Base-by-base conservation (phyloP, 2,113 vertebrate species). In the Ciconia maguari region DNA sequence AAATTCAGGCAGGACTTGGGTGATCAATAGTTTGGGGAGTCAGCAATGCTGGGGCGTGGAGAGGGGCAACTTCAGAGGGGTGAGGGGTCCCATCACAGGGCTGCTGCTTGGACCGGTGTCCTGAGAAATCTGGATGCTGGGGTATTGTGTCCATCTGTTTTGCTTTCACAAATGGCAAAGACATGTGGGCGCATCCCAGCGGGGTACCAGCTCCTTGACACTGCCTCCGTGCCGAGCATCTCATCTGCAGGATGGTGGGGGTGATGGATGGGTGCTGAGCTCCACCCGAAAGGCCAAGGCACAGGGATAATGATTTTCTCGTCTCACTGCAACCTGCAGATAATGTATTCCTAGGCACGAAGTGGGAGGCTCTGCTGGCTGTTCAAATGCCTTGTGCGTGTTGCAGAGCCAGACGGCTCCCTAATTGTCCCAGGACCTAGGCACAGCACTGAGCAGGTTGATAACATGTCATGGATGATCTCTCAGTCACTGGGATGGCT, bases 301-400 rank as follows among this genome's bases (percentile, higher is more conserved):
- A 9, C 0, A 0, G 7, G n/a, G 32, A 81, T 82, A 93, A 90
- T 1, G 68, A 93, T 70, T 89, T 58, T 34, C 64, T 86, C 20
- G 8, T 87, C 81, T 93, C 71, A 3, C 49, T 0, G 3, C 58
- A 81, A 44, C 49, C 62, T 66, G 51, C 3, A 5, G 69, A 20
- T 97, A 96, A 97, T 88, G 81, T 95, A 97, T 97, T 95, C 93
- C 57, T 7, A 34, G 51, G 92, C 96, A 97, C 15, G 87, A 12
- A 66, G 77, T 3, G 0, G 46, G 54, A 93, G 65, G 60, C 88
- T 79, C 77, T 32, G 75, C 75, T 41, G 69, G n/a, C 76, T 92
- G 5, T 52, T 93, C 49, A 30, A 70, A 62, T 13, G 38, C 38
- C 71, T 76, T 4, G 2, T 2, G 3, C 13, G 7, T 60, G 49